These are phyloP conservation scores for Platyscapa corneri DNA, from an alignment of 1,140 invertebrate genomes.

Conservation along the genomic window DNA sequence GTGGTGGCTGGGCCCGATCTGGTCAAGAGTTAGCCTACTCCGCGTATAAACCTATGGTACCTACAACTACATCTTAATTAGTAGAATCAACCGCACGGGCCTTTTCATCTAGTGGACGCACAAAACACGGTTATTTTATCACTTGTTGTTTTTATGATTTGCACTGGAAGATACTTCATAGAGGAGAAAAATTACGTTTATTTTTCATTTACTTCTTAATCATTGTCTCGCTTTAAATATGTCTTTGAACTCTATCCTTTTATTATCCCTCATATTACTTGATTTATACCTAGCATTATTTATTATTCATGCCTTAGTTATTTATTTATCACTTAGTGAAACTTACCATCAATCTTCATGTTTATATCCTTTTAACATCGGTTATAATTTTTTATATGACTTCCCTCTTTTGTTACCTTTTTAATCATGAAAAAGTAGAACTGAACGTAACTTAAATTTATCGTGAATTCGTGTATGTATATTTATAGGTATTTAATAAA, in stretches of 20 bases:
- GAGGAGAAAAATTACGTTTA: neutral
- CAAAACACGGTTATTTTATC: constrained; percentile 7
- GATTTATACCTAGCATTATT: constrained; percentile 11
- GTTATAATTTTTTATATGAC: constrained; percentile 4
- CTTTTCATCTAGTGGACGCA: neutral
- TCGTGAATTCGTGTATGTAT: constrained; percentile 57
- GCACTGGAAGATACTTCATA: neutral
- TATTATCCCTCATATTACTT: constrained; percentile 29
- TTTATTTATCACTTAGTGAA: constrained; percentile 26
- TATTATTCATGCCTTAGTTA: constrained; percentile 48
- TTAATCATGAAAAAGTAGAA: constrained; percentile 57
- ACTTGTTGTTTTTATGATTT: constrained; percentile 21
- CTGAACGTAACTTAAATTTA: constrained; percentile 38
- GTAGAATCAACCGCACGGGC: neutral
- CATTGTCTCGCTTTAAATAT: too few species aligned
- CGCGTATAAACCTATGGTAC: constrained; percentile 68
- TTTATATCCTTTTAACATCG: constrained; percentile 12
- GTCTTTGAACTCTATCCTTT: neutral
- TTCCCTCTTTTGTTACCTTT: constrained; percentile 55
- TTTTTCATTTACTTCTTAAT: neutral
- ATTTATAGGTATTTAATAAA: constrained; percentile 67
- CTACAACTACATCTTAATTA: constrained; percentile 15
- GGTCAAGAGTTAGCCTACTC: constrained; percentile 71
- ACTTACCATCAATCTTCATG: neutral
- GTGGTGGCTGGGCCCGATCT: constrained; percentile 73